These are phyloP conservation scores for Sphaerophoria taeniata DNA, from an alignment of 2,888 invertebrate species.

Conservation along the genomic window DNA sequence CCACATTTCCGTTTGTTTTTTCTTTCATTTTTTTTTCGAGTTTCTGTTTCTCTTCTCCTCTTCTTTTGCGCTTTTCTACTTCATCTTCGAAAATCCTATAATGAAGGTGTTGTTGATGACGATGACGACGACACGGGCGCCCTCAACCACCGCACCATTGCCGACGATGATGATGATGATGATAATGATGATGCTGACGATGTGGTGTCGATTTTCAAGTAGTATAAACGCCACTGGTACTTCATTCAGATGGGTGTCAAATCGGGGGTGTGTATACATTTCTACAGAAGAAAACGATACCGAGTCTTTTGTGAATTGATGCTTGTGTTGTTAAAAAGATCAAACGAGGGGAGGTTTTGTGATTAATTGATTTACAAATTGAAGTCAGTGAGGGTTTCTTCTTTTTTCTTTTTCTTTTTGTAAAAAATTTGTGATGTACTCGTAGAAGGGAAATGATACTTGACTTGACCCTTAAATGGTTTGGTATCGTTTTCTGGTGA, in stretches of 20 bases:
- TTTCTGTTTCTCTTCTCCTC: constrained; percentile 10
- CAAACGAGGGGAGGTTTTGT: constrained; percentile 47
- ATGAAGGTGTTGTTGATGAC: constrained; percentile 65
- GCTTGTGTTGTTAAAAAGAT: constrained; percentile 19
- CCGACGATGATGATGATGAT: constrained; percentile 38
- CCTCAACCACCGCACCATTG: too few relatives aligned
- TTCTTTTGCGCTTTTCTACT: constrained; percentile 21
- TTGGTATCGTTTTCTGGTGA: not conserved
- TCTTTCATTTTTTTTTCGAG: constrained; percentile 2
- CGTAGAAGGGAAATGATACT: not conserved
- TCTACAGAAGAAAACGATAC: not conserved
- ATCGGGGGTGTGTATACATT: not conserved
- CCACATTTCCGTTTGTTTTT: constrained; percentile 69
- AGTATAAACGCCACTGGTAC: constrained; percentile 59
- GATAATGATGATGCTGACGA: constrained; percentile 64
- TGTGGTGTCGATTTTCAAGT: constrained; percentile 71
- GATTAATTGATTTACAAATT: constrained; percentile 69
- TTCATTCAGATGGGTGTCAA: constrained; percentile 60
- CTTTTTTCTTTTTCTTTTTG: not conserved
- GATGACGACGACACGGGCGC: not conserved
- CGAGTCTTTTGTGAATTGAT: constrained; percentile 30
- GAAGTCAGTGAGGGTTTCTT: constrained; percentile 27
- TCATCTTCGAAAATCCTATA: constrained; percentile 38
- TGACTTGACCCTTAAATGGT: constrained; percentile 37
- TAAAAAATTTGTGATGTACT: constrained; percentile 3